A percentile compares a stretch with the other conserved stretches of the same genome.
Evolutionary conservation across 1,140 invertebrate genomes (phyloP).

Genomic region (Gryllus bimaculatus): DNA sequence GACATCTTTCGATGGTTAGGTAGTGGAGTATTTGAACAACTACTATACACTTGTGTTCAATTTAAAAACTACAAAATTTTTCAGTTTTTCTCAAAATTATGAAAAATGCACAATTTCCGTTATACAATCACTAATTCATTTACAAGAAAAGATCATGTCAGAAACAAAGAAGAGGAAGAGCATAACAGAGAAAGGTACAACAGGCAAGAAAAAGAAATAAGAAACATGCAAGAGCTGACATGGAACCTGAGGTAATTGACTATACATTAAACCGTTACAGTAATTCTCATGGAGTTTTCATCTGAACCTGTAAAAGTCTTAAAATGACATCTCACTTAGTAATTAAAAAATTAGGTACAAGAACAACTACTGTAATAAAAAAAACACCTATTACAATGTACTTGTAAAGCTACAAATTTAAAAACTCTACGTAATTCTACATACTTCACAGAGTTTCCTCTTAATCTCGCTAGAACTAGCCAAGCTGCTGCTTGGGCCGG

Average conservation of each 20-base stretch:
- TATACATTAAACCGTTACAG: neutral
- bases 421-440: neutral
- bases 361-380: neutral
- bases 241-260: conserved; percentile 3
- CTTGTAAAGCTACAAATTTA: conserved; percentile 5
- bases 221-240: neutral
- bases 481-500: neutral
- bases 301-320: conserved; percentile 4
- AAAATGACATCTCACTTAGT: neutral
- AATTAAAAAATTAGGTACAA: conserved; percentile 6
- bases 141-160: neutral
- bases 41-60: no score
- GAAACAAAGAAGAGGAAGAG: neutral
- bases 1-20: no score
- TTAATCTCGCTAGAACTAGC: neutral
- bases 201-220: neutral
- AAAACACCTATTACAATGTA: conserved; percentile 5
- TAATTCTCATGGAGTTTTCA: conserved; percentile 5
- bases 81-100: no score
- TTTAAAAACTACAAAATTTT: no score
- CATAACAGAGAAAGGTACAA: neutral
- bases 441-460: conserved; percentile 1
- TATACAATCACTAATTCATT: neutral
- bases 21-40: no score
- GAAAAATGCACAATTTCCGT: neutral